Evolutionary conservation across 2,888 invertebrate genomes (phyloP).

Genomic region (Eucera pruinosa): DNA sequence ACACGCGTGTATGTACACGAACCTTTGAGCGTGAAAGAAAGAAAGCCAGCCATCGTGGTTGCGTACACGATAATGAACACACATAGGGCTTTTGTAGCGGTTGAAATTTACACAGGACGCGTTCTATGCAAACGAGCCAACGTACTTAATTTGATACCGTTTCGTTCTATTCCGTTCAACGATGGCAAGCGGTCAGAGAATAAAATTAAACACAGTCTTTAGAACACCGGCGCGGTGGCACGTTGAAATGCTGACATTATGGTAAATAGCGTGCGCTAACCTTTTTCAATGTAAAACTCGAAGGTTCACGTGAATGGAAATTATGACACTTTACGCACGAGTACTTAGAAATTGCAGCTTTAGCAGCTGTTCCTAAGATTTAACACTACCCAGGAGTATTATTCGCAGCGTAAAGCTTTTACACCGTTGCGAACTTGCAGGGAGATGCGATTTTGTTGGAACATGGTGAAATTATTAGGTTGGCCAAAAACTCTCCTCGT

Average conservation of each 20-base stretch:
- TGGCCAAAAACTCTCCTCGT: too few species aligned
- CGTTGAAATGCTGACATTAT: constrained; percentile 29
- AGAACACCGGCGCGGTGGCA: constrained; percentile 17
- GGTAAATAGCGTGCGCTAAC: constrained; percentile 29
- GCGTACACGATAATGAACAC: constrained; percentile 24
- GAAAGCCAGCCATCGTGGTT: constrained; percentile 1
- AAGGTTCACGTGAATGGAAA: not conserved
- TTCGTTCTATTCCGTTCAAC: constrained; percentile 46
- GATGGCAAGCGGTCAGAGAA: constrained; percentile 59
- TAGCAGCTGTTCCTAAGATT: too few species aligned
- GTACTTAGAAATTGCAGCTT: too few species aligned
- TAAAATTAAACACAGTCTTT: constrained; percentile 55
- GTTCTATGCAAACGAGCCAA: constrained; percentile 30
- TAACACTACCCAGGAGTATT: too few species aligned
- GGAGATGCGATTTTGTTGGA: too few species aligned
- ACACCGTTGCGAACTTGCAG: too few species aligned
- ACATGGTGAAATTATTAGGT: constrained; percentile 2
- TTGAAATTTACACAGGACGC: constrained; percentile 39
- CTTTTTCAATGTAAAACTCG: constrained; percentile 16
- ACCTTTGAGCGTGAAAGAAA: constrained; percentile 17
- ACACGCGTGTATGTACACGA: not conserved
- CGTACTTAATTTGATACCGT: constrained; percentile 54
- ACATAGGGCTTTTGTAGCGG: constrained; percentile 33
- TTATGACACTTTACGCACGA: too few species aligned
- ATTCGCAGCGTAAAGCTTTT: too few species aligned